Evolutionary conservation across 2,113 vertebrate genomes (phyloP).

Genomic region (Dicentrarchus labrax): DNA sequence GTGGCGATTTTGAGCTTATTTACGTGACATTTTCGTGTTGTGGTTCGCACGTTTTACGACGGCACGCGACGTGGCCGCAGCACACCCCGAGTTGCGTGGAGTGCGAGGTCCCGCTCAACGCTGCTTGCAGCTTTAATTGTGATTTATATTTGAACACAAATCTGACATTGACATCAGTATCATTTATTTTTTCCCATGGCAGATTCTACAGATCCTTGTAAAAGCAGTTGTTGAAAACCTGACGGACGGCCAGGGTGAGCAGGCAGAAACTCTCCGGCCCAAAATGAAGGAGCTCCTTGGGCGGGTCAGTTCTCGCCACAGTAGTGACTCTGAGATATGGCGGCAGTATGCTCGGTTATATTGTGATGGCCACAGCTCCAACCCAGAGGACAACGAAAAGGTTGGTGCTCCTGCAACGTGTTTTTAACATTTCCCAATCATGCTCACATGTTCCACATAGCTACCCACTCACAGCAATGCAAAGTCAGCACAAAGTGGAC

Average conservation of each 20-base stretch:
- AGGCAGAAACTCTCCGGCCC: constrained; percentile 74
- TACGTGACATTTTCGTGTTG: no score
- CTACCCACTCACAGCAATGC: neutral
- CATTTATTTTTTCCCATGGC: neutral
- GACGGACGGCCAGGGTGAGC: constrained; percentile 83
- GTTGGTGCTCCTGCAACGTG: constrained; percentile 69
- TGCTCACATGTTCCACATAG: neutral
- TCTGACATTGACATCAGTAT: neutral
- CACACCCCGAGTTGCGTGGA: no score
- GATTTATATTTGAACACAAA: neutral
- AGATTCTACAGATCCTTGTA: constrained; percentile 94
- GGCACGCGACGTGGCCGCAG: no score
- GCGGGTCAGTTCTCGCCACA: constrained; percentile 90
- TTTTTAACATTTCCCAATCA: neutral
- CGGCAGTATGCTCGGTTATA: constrained; percentile 89
- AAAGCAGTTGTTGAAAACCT: constrained; percentile 86
- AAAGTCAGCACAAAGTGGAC: neutral
- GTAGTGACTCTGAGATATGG: constrained; percentile 90
- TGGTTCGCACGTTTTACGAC: no score
- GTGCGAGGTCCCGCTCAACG: no score
- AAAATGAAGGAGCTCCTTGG: constrained; percentile 93
- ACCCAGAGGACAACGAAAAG: constrained; percentile 90
- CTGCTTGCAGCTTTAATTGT: no score
- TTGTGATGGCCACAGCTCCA: constrained; percentile 86
- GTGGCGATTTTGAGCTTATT: no score